Percentiles rank a stretch among this genome's conserved stretches.
Evolutionary conservation across 2,113 vertebrate species (phyloP).

Genomic region (Psittacara wagleri): DNA sequence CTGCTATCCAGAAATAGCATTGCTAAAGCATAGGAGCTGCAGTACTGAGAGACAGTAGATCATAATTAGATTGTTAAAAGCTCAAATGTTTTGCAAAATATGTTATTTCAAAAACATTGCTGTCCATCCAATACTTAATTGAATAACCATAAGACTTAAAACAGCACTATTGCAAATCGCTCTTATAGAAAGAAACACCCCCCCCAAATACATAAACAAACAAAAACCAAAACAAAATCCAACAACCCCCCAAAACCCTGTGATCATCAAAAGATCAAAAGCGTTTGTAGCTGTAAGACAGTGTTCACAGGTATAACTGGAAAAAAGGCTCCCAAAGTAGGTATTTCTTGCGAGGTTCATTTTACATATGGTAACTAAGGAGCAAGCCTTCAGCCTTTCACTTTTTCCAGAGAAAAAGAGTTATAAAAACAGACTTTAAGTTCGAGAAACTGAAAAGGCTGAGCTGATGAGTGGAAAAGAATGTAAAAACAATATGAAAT

Average conservation of each 20-base stretch:
- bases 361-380: neutral
- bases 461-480: neutral
- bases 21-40: neutral
- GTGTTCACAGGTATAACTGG: neutral
- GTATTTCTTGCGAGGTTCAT: neutral
- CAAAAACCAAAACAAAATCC: neutral
- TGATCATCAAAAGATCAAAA: neutral
- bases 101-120: neutral
- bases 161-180: neutral
- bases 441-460: neutral
- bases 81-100: neutral
- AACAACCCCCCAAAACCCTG: fast-evolving
- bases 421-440: neutral
- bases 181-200: neutral
- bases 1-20: neutral
- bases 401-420: neutral
- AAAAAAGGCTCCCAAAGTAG: neutral
- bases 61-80: neutral
- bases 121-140: neutral
- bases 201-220: neutral
- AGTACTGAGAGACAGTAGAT: neutral
- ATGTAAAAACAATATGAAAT: neutral
- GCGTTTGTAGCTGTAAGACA: neutral
- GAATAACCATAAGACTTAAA: neutral
- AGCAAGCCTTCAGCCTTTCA: neutral